Evolutionary conservation across 2,888 invertebrate genomes (phyloP).

Genomic region (Agrochola circellaris): DNA sequence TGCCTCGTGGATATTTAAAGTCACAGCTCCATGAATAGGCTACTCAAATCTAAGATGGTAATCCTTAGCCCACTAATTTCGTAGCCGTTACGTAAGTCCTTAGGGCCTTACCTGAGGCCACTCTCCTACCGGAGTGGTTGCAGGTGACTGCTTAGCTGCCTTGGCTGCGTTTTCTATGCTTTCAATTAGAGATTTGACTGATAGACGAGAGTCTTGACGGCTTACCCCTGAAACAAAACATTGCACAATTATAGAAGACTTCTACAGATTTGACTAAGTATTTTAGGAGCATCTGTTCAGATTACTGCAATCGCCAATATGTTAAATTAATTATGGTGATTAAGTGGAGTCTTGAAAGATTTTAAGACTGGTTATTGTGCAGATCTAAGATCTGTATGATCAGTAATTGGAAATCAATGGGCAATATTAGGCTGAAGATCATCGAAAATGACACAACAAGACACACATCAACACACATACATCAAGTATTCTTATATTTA

Average conservation of each 20-base stretch:
- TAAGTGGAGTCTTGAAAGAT: not conserved
- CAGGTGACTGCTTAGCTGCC: constrained; percentile 91
- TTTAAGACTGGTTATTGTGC: not conserved
- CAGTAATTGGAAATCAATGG: not conserved
- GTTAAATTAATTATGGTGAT: too few species aligned
- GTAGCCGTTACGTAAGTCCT: constrained; percentile 1
- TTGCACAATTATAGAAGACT: not conserved
- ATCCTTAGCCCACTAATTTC: not conserved
- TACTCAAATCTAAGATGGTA: too few species aligned
- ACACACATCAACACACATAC: too few species aligned
- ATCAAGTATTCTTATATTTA: not conserved
- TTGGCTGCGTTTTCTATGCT: constrained; percentile 97
- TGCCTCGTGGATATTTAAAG: not conserved
- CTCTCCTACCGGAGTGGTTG: constrained; percentile 86
- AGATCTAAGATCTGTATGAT: not conserved
- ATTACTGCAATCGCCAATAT: not conserved
- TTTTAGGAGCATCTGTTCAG: not conserved
- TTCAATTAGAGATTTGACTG: constrained; percentile 97
- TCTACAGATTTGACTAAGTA: not conserved
- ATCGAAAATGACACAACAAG: too few species aligned
- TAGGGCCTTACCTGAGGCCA: constrained; percentile 83
- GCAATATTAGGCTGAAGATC: too few species aligned
- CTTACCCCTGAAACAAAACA: constrained; percentile 79
- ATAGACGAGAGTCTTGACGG: constrained; percentile 94
- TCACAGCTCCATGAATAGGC: too few species aligned